Conservation (phyloP, 2,888 invertebrate genomes). For the Lordiphosa fenestrarum region DNA sequence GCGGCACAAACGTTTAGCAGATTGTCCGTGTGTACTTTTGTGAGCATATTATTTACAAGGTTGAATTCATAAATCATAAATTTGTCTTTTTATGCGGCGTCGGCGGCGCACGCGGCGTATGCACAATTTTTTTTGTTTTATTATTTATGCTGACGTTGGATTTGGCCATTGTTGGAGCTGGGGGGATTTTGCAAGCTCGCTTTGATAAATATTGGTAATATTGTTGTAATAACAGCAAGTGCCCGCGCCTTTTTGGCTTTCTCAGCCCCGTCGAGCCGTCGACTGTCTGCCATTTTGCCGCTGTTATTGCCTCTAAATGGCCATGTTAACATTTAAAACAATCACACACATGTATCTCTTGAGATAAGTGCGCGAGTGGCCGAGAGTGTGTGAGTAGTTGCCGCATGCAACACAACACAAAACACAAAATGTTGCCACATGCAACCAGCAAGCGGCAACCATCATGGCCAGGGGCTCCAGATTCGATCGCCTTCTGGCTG, state of each 20-base stretch:
- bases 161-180: constrained; percentile 56
- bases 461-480: constrained; percentile 40
- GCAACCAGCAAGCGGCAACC: constrained; percentile 45
- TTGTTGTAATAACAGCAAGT: constrained; percentile 72
- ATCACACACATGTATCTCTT: constrained; percentile 63
- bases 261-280: constrained; percentile 32
- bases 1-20: constrained; percentile 61
- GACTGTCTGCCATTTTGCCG: constrained; percentile 70
- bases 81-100: constrained; percentile 72
- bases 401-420: constrained; percentile 48
- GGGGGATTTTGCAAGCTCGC: constrained; percentile 23
- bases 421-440: constrained; percentile 50
- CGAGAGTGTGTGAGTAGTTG: constrained; percentile 21
- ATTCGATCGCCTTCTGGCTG: constrained; percentile 41
- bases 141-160: constrained; percentile 64
- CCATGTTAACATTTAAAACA: constrained; percentile 74
- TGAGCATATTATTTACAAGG: constrained; percentile 75
- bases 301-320: constrained; percentile 75
- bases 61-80: constrained; percentile 77
- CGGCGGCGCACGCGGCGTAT: constrained; percentile 41
- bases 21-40: constrained; percentile 64
- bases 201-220: constrained; percentile 70
- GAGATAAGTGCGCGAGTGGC: constrained; percentile 16
- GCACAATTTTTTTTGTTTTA: constrained; percentile 40
- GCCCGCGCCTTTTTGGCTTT: constrained; percentile 68